Base-by-base conservation (phyloP, 2,797 vertebrate species). In the Clarias pachynema region DNA sequence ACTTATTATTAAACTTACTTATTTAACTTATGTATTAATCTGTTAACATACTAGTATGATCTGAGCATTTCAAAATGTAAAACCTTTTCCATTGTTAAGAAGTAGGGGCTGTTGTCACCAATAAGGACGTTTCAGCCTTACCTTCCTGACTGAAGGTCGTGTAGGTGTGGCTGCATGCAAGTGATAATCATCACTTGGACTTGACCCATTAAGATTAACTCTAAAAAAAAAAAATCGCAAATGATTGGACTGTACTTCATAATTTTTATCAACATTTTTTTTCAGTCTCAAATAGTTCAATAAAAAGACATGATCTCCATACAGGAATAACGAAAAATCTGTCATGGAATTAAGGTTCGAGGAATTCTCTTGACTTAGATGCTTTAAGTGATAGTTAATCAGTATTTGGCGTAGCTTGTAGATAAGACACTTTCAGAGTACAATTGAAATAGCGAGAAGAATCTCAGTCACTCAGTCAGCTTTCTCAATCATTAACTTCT, bases 71-170 rank as follows among this genome's bases (percentile, higher is more conserved):
- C 10, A 49, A 49, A 49, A 12, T 49, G 44, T 49, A 12, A 49
- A 49, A 49, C 44, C 44, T 24, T 18, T 56, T 5, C 5, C 29
- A 31, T 12, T 31, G 53, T 59, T 77, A 29, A 78, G 4, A 37
- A 78, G 37, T 60, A 37, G 10, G 31, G 22, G 75, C 22, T 40
- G 5, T 34, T 59, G 29, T 24, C 18, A 62, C 57, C 18, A n/a
- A 66, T 80, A 53, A 80, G 22, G 62, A 80, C 60, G 20, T 79
- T 80, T 49, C 37, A 49, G 24, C 82, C 57, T 18, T 74, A 80
- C 73, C 44, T 56, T 53, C 57, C 62, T 74, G 86, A 86, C 44
- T 89, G 75, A 91, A 90, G 89, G 83, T 89, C 86, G 79, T 29
- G 8, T 37, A 84, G 88, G 88, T 89, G 89, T 88, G 88, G 88